phyloP scores from a whole-genome alignment of 1,140 invertebrate species.

The Daktulosphaira vitifoliae region DNA sequence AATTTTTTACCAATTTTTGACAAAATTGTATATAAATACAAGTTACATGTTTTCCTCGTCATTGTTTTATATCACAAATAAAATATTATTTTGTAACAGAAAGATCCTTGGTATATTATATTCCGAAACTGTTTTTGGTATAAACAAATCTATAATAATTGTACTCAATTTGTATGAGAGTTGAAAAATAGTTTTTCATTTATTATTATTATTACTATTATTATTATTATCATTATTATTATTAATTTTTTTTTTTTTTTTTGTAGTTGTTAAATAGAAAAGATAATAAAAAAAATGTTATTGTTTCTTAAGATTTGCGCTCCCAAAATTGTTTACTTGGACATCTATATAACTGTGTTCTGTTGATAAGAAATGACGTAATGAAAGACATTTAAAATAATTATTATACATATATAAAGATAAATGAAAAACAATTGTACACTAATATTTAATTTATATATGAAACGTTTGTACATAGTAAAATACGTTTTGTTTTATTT shows the following conservation, averaged over 20 bases:
- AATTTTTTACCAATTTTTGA: slow-evolving; percentile 30
- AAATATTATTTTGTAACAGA: slow-evolving; percentile 27
- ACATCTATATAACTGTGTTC: not conserved
- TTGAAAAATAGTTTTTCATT: slow-evolving; percentile 23
- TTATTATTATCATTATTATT: no score
- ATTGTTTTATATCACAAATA: slow-evolving; percentile 32
- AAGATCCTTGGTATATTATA: slow-evolving; percentile 18
- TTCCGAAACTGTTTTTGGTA: slow-evolving; percentile 14
- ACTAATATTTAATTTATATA: slow-evolving; percentile 32
- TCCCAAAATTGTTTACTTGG: not conserved
- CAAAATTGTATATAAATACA: slow-evolving; percentile 32
- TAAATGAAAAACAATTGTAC: slow-evolving; percentile 16
- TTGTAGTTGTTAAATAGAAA: slow-evolving; percentile 18
- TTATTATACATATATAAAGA: slow-evolving; percentile 6
- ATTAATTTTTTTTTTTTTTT: not conserved
- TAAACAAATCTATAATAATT: not conserved
- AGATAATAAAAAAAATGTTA: slow-evolving; percentile 18
- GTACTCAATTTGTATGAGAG: slow-evolving; percentile 4
- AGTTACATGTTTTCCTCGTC: slow-evolving; percentile 28
- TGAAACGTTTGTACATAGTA: slow-evolving; percentile 29
- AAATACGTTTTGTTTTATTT: slow-evolving; percentile 28
- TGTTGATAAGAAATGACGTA: not conserved
- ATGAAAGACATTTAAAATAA: slow-evolving; percentile 13
- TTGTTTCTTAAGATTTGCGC: slow-evolving; percentile 11
- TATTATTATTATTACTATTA: slow-evolving; percentile 1